phyloP scores from a whole-genome alignment of 2,113 vertebrate genomes.

The Cinclus mexicanus region DNA sequence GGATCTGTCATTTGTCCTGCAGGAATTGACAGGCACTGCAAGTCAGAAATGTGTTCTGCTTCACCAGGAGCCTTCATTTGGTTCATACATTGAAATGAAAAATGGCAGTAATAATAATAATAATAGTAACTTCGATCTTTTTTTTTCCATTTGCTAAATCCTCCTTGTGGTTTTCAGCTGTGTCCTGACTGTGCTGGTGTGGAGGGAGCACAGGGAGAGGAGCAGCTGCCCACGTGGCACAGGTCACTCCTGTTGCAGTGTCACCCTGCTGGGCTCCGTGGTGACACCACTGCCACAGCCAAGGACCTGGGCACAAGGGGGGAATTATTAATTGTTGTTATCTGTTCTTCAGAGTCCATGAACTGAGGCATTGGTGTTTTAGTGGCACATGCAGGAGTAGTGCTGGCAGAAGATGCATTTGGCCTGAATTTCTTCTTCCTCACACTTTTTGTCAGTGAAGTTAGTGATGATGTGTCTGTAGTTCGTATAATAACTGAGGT shows the following conservation, averaged over 20 bases:
- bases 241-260: neutral
- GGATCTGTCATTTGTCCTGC: neutral
- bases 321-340: neutral
- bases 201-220: neutral
- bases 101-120: neutral
- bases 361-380: neutral
- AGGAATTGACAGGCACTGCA: neutral
- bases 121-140: neutral
- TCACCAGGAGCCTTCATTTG: neutral
- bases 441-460: neutral
- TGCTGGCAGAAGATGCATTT: neutral
- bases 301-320: neutral
- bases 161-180: neutral
- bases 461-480: neutral
- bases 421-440: neutral
- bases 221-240: neutral
- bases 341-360: neutral
- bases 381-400: neutral
- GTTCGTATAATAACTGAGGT: neutral
- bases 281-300: neutral
- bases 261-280: neutral
- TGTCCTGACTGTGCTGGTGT: neutral
- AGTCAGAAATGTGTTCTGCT: neutral
- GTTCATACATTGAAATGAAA: neutral
- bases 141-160: neutral